Conservation (phyloP, 2,888 invertebrate species). For the Agonopterix alstromeriana region DNA sequence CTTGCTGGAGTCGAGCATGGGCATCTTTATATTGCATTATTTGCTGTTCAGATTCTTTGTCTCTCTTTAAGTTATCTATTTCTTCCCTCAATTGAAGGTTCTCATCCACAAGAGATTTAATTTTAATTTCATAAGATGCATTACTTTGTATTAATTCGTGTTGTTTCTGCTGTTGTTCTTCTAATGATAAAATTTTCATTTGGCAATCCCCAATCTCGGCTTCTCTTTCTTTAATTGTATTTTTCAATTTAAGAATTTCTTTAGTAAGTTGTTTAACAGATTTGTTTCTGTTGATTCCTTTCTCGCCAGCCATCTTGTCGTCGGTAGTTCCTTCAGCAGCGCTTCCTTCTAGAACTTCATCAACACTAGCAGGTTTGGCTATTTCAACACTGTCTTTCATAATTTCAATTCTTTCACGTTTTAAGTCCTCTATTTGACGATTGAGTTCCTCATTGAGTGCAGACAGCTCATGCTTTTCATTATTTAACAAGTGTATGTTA, state of each 20-base stretch:
- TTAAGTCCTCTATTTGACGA: conserved; percentile 61
- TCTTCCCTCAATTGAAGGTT: conserved; percentile 57
- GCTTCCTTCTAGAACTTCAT: conserved; percentile 42
- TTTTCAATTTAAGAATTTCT: conserved; percentile 69
- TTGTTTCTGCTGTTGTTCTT: conserved; percentile 67
- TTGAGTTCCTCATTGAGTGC: conserved; percentile 48
- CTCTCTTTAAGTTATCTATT: conserved; percentile 36
- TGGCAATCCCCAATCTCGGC: conserved; percentile 68
- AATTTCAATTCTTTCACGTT: conserved; percentile 56
- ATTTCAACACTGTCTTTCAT: conserved; percentile 59
- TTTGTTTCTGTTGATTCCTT: conserved; percentile 52
- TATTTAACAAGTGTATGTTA: conserved; percentile 56
- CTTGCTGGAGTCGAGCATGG: conserved; percentile 44
- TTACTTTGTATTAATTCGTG: conserved; percentile 45
- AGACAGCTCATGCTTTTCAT: conserved; percentile 57
- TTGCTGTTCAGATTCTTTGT: conserved; percentile 41
- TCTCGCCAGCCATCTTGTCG: conserved; percentile 51
- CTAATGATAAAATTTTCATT: conserved; percentile 69
- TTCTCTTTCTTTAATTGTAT: conserved; percentile 70
- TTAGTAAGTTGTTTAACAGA: conserved; percentile 69
- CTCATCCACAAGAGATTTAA: conserved; percentile 57
- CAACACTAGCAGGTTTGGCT: conserved; percentile 39
- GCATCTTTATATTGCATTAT: conserved; percentile 36
- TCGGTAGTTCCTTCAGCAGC: conserved; percentile 47
- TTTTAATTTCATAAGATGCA: conserved; percentile 49